Evolutionary conservation across 2,113 vertebrate species (phyloP).

Genomic region (Empidonax alnorum): DNA sequence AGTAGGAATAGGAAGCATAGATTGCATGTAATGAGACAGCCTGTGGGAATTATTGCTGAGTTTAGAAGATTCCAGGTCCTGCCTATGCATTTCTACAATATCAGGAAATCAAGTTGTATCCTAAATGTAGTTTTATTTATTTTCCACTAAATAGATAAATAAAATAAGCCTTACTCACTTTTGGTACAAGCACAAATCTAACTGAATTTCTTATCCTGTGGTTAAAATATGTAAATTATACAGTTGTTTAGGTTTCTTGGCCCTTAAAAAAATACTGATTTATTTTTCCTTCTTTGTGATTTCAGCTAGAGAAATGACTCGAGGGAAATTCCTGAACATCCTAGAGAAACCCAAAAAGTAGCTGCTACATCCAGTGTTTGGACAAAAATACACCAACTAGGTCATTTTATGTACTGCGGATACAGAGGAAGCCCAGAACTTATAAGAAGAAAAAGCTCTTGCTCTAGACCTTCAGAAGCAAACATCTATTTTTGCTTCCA

Average conservation of each 20-base stretch:
- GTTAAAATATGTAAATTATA: slow-evolving; percentile 21
- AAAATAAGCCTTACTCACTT: background rate
- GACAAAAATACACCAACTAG: background rate
- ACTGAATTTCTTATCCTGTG: background rate
- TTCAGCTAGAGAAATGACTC: slow-evolving; percentile 98
- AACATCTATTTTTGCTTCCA: slow-evolving; percentile 4
- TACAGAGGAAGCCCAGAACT: slow-evolving; percentile 23
- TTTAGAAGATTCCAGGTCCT: slow-evolving; percentile 29
- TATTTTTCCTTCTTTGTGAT: slow-evolving; percentile 59
- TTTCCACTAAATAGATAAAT: background rate
- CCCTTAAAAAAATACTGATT: background rate
- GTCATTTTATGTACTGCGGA: background rate
- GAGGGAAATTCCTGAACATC: slow-evolving; percentile 98
- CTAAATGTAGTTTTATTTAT: background rate
- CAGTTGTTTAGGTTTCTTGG: background rate
- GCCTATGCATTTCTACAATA: background rate
- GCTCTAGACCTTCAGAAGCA: slow-evolving; percentile 19
- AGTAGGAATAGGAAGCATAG: slow-evolving; percentile 30
- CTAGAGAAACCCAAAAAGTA: slow-evolving; percentile 96
- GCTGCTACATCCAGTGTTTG: background rate
- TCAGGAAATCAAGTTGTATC: background rate
- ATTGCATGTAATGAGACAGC: slow-evolving; percentile 52
- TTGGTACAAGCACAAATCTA: slow-evolving; percentile 5
- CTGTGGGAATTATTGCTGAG: slow-evolving; percentile 35
- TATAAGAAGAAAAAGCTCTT: slow-evolving; percentile 11